These are phyloP conservation scores for Zosterops hypoxanthus DNA, from an alignment of 2,113 vertebrate genomes.

Conservation along the genomic window DNA sequence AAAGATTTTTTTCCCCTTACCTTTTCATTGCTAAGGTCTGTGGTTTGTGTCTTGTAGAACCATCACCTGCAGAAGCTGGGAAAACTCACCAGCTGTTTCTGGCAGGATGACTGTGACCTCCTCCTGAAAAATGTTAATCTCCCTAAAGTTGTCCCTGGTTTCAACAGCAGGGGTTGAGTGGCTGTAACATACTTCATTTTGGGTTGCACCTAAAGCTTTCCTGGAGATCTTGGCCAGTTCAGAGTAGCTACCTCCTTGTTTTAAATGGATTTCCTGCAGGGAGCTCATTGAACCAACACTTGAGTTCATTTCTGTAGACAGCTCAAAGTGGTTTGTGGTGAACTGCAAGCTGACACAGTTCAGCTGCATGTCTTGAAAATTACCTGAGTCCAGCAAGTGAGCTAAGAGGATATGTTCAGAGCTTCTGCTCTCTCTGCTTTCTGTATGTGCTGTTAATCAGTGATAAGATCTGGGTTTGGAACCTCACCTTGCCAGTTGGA, in stretches of 20 bases:
- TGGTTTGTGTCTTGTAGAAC: background rate
- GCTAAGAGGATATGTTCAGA: background rate
- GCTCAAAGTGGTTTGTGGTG: background rate
- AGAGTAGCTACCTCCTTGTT: constrained; percentile 21
- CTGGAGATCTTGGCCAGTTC: background rate
- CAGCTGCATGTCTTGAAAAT: background rate
- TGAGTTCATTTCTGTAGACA: constrained; percentile 28
- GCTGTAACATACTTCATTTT: background rate
- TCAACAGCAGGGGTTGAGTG: background rate
- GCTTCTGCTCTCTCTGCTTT: background rate
- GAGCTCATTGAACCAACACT: background rate
- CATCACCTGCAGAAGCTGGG: background rate
- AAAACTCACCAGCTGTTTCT: background rate
- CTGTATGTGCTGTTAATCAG: background rate
- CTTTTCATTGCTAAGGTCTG: background rate
- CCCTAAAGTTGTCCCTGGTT: background rate
- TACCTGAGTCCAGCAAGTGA: background rate
- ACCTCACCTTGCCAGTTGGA: fast-evolving
- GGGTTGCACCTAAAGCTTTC: background rate
- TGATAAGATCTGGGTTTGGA: background rate
- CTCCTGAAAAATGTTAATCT: constrained; percentile 23
- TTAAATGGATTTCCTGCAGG: constrained; percentile 55
- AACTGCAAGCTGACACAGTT: constrained; percentile 2
- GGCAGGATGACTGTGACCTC: background rate
- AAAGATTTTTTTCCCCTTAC: background rate